Evolutionary conservation across 2,113 vertebrate species (phyloP).

Genomic region (Hippotragus niger): DNA sequence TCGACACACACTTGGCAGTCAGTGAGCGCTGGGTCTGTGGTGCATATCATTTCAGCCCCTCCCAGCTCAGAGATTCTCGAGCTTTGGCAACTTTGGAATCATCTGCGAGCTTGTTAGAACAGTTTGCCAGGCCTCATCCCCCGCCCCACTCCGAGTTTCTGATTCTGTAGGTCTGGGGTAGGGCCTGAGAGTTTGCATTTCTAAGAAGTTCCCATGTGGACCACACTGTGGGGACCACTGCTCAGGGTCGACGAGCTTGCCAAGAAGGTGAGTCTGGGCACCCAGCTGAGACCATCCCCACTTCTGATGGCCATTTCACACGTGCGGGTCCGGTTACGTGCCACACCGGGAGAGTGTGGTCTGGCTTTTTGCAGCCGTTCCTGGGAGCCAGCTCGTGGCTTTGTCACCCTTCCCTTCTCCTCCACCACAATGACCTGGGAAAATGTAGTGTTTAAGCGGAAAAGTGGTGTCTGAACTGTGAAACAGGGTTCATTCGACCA

Average conservation of each 20-base stretch:
- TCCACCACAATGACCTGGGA: background rate
- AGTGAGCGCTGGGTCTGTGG: rapidly evolving
- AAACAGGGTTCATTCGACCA: background rate
- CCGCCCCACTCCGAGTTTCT: background rate
- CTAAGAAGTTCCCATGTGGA: background rate
- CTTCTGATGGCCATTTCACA: background rate
- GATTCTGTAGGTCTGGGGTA: background rate
- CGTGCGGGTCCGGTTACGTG: background rate
- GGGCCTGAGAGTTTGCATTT: background rate
- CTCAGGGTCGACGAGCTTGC: background rate
- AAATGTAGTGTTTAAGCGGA: background rate
- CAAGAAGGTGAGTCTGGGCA: background rate
- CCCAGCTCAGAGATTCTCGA: background rate
- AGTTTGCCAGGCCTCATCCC: background rate
- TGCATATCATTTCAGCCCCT: background rate
- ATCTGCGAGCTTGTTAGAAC: no score
- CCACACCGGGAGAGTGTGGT: background rate
- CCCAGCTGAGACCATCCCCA: background rate
- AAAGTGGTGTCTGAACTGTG: background rate
- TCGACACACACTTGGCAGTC: background rate
- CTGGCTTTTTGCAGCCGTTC: background rate
- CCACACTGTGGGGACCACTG: rapidly evolving
- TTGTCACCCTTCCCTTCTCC: background rate
- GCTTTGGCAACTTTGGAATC: background rate
- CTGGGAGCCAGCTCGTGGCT: background rate